Evolutionary conservation across 1,140 invertebrate genomes (phyloP).

Genomic region (Drosophila biarmipes): DNA sequence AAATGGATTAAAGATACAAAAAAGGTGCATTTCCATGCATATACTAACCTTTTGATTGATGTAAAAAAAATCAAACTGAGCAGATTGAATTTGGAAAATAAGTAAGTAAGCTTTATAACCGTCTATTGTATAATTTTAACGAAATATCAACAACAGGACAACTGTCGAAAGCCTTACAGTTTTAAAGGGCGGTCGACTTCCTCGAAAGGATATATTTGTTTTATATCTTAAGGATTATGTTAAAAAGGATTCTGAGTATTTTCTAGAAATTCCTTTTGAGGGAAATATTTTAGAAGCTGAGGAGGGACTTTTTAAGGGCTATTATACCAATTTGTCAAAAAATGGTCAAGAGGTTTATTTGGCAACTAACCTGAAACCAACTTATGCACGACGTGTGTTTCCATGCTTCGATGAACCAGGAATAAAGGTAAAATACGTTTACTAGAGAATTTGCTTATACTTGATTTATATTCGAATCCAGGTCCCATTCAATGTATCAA

Average conservation of each 20-base stretch:
- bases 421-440: constrained; percentile 86
- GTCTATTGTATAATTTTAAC: neutral
- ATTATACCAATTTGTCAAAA: constrained; percentile 85
- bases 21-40: constrained; percentile 87
- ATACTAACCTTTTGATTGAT: constrained; percentile 86
- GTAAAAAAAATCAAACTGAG: constrained; percentile 77
- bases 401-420: constrained; percentile 97
- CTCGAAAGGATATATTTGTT: constrained; percentile 86
- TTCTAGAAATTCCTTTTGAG: constrained; percentile 86
- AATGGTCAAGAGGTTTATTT: constrained; percentile 86
- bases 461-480: neutral
- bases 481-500: constrained; percentile 88
- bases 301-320: constrained; percentile 87
- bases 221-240: constrained; percentile 86
- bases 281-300: constrained; percentile 86
- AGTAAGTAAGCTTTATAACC: constrained; percentile 64
- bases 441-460: neutral
- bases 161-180: constrained; percentile 26
- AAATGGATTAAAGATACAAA: constrained; percentile 86
- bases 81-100: constrained; percentile 51
- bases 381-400: constrained; percentile 93
- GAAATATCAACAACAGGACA: neutral
- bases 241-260: constrained; percentile 84
- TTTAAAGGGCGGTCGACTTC: constrained; percentile 77
- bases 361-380: constrained; percentile 92